phyloP scores from a whole-genome alignment of 2,888 invertebrate genomes.

The Hypsopygia costalis region DNA sequence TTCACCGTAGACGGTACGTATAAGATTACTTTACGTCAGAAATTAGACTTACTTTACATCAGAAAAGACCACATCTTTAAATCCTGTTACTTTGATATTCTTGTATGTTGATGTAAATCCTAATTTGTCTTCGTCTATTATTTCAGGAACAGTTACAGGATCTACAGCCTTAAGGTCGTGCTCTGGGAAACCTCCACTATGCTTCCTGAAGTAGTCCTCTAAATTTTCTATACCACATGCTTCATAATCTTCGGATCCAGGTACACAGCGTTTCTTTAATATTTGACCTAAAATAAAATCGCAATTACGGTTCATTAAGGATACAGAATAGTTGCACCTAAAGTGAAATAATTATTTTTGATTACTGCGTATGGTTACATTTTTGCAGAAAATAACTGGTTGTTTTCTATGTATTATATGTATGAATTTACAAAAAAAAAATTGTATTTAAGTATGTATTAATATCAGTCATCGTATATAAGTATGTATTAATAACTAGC shows the following conservation, averaged over 20 bases:
- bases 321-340: no score
- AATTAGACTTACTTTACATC: not conserved
- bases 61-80: not conserved
- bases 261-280: not conserved
- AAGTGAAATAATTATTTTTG: no score
- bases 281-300: not conserved
- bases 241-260: not conserved
- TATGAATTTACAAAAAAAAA: no score
- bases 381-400: no score
- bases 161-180: not conserved
- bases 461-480: no score
- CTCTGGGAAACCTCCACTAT: not conserved
- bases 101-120: not conserved
- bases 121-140: not conserved
- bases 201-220: not conserved
- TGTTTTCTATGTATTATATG: no score
- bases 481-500: no score
- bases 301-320: no score
- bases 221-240: not conserved
- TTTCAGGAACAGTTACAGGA: not conserved
- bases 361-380: no score
- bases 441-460: no score
- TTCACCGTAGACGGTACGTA: no score
- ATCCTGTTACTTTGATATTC: not conserved
- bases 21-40: not conserved